A percentile compares a stretch with the other conserved stretches of the same genome.
These are phyloP conservation scores for Drosophila ustulata DNA, from an alignment of 2,888 invertebrate genomes.

Conservation along the genomic window DNA sequence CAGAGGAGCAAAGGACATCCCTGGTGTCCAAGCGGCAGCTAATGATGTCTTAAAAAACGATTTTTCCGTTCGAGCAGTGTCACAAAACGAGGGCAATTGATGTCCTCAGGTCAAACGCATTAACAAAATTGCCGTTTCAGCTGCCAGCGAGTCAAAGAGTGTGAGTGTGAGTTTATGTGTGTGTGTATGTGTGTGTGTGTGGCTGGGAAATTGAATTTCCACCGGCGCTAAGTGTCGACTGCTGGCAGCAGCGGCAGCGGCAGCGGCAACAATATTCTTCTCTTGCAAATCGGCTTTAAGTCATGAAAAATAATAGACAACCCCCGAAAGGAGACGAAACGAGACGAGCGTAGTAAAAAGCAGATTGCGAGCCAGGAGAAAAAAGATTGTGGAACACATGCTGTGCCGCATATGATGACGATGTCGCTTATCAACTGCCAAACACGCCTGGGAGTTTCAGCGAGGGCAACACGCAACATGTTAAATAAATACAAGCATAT, in stretches of 20 bases:
- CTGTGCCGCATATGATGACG: constrained; percentile 81
- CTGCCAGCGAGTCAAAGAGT: constrained; percentile 32
- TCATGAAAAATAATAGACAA: constrained; percentile 83
- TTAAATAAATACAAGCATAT: constrained; percentile 4
- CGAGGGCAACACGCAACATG: constrained; percentile 66
- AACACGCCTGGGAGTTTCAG: constrained; percentile 60
- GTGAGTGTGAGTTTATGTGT: constrained; percentile 6
- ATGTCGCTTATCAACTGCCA: constrained; percentile 63
- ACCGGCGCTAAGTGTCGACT: constrained; percentile 62
- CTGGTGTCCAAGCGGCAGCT: constrained; percentile 52
- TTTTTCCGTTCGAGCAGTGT: constrained; percentile 64
- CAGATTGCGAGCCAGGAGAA: constrained; percentile 71
- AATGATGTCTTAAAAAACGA: constrained; percentile 82
- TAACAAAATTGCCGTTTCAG: constrained; percentile 79
- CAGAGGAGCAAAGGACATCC: constrained; percentile 36
- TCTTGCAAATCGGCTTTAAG: constrained; percentile 84
- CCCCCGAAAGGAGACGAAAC: constrained; percentile 41
- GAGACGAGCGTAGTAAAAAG: constrained; percentile 71
- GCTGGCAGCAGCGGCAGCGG: constrained; percentile 23
- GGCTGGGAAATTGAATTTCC: constrained; percentile 74
- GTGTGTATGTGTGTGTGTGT: constrained; percentile 31
- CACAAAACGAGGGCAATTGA: constrained; percentile 79
- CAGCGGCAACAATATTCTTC: constrained; percentile 83
- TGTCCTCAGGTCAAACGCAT: constrained; percentile 81
- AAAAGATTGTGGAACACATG: constrained; percentile 83